Evolutionary conservation across 64 coral and sea anemone species (phyloP).

Genomic region (Cladopsammia gracilis): DNA sequence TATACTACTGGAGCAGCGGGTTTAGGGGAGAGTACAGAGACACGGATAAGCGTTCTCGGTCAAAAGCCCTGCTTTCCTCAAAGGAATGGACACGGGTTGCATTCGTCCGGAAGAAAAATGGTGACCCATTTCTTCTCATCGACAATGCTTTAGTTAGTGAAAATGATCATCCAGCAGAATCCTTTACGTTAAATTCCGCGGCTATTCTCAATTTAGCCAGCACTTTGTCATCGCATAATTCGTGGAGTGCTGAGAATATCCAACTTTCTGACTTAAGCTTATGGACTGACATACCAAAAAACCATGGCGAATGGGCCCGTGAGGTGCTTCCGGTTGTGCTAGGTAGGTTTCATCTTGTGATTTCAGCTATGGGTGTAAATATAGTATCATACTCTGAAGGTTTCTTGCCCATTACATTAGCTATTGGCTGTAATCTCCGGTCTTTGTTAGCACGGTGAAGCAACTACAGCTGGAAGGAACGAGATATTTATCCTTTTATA

Average conservation of each 20-base stretch:
- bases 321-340: background rate
- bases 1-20: background rate
- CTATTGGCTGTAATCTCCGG: no score
- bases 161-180: background rate
- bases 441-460: no score
- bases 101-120: background rate
- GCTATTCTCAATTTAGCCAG: background rate
- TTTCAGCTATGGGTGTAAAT: no score
- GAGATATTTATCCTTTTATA: no score
- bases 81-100: background rate
- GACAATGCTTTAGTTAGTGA: background rate
- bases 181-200: background rate
- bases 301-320: background rate
- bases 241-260: constrained; percentile 6
- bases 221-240: background rate
- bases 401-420: no score
- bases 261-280: background rate
- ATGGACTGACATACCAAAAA: background rate
- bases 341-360: background rate
- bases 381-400: no score
- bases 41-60: background rate
- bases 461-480: no score
- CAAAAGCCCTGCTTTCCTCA: background rate
- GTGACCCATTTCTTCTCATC: background rate
- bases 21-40: background rate